Conservation (phyloP, 2,797 vertebrate species). For the Anolis apletophallus region DNA sequence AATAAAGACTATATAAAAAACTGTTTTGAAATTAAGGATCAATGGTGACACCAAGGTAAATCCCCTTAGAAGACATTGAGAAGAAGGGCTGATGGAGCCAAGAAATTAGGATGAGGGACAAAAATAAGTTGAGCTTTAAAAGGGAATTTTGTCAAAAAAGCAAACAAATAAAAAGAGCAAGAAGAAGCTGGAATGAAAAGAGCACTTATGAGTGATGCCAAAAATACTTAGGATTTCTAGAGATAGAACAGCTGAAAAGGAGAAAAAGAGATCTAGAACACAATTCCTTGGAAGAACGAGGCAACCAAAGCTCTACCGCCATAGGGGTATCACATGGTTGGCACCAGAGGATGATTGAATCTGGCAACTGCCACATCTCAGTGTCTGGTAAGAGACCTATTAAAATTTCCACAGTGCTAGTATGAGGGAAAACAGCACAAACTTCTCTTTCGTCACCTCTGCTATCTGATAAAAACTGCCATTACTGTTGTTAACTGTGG, state of each 20-base stretch:
- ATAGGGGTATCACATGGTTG: not conserved
- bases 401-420: not conserved
- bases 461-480: no score
- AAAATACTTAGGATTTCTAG: not conserved
- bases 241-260: not conserved
- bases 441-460: not conserved
- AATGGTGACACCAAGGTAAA: slow-evolving; percentile 2
- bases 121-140: not conserved
- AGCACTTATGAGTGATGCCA: not conserved
- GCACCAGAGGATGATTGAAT: not conserved
- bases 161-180: not conserved
- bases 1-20: no score
- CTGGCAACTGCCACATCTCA: not conserved
- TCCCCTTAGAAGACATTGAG: not conserved
- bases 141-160: slow-evolving; percentile 3
- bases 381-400: not conserved
- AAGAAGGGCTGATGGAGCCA: not conserved
- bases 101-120: not conserved
- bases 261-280: not conserved
- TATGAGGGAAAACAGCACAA: not conserved
- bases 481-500: no score
- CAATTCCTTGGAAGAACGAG: not conserved
- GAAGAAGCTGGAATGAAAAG: not conserved
- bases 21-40: no score
- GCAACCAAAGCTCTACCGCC: not conserved